phyloP scores from a whole-genome alignment of 2,888 invertebrate genomes.

The Agrilus biguttatus region DNA sequence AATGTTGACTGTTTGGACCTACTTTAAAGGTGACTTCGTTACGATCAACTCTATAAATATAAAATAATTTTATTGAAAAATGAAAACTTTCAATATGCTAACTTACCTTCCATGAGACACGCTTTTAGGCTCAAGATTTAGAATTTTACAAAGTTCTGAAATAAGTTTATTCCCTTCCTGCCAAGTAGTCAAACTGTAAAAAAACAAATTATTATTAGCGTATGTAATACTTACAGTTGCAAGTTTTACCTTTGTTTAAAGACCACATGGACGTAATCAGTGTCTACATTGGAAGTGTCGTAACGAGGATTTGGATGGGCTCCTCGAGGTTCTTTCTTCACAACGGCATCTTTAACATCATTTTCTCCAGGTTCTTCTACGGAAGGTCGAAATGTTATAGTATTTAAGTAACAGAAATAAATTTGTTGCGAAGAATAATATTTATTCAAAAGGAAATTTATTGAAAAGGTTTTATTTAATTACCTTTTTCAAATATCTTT shows the following conservation, averaged over 20 bases:
- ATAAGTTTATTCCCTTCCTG: constrained; percentile 60
- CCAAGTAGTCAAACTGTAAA: constrained; percentile 46
- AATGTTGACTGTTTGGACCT: constrained; percentile 44
- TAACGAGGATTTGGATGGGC: constrained; percentile 23
- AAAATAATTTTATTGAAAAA: background rate
- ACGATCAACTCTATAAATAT: constrained; percentile 48
- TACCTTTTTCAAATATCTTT: constrained; percentile 24
- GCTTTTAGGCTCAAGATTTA: constrained; percentile 47
- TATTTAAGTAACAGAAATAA: background rate
- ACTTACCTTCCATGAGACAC: constrained; percentile 49
- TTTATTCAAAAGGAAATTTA: too few relatives aligned
- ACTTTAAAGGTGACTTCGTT: constrained; percentile 69
- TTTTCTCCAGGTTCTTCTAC: background rate
- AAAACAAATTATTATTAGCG: background rate
- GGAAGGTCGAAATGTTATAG: background rate
- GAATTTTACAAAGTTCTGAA: constrained; percentile 49
- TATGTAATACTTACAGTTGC: too few relatives aligned
- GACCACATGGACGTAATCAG: constrained; percentile 64
- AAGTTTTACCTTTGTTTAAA: constrained; percentile 54
- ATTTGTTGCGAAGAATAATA: background rate
- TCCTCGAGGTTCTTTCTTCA: constrained; percentile 29
- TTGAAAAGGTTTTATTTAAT: background rate
- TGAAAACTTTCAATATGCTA: constrained; percentile 23
- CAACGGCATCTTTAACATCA: constrained; percentile 15
- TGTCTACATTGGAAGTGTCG: constrained; percentile 43